phyloP scores from a whole-genome alignment of 2,888 invertebrate genomes.

The Thecophora atra region DNA sequence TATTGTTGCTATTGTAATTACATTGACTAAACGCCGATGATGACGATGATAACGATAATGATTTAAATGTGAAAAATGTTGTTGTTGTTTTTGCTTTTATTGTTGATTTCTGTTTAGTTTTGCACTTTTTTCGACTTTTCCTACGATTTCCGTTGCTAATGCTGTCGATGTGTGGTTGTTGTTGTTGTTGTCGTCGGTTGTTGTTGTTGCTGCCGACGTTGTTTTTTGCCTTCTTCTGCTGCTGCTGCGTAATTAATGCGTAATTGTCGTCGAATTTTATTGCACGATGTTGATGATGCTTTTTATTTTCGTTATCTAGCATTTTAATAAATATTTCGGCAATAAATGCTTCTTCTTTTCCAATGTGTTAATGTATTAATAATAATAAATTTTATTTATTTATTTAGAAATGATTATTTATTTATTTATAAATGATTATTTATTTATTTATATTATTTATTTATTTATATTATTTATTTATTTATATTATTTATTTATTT shows the following conservation, averaged over 20 bases:
- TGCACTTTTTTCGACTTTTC: slow-evolving; percentile 28
- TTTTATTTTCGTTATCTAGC: slow-evolving; percentile 26
- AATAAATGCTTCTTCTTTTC: slow-evolving; percentile 12
- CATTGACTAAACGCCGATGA: slow-evolving; percentile 13
- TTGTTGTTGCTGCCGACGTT: slow-evolving; percentile 47
- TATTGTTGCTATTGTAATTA: slow-evolving; percentile 19
- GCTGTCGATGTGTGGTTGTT: slow-evolving; percentile 36
- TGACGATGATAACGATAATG: slow-evolving; percentile 16
- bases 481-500: slow-evolving; percentile 6
- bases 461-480: neutral
- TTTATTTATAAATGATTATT: neutral
- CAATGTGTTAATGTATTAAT: too few species aligned
- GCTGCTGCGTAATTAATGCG: slow-evolving; percentile 29
- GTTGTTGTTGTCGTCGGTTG: slow-evolving; percentile 33
- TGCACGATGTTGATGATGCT: neutral
- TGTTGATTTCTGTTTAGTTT: slow-evolving; percentile 13
- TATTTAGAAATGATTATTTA: too few species aligned
- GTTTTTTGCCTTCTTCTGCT: slow-evolving; percentile 37
- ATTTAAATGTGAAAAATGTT: slow-evolving; percentile 18
- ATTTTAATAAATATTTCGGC: slow-evolving; percentile 20
- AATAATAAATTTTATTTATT: slow-evolving; percentile 15
- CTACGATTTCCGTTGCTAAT: slow-evolving; percentile 37
- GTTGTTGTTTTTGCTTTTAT: slow-evolving; percentile 10
- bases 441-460: neutral
- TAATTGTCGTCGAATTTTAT: slow-evolving; percentile 11